Evolutionary conservation across 1,140 invertebrate species (phyloP), one percentile per base, ranked within the genome.

Genomic region (Tenebrio molitor): DNA sequence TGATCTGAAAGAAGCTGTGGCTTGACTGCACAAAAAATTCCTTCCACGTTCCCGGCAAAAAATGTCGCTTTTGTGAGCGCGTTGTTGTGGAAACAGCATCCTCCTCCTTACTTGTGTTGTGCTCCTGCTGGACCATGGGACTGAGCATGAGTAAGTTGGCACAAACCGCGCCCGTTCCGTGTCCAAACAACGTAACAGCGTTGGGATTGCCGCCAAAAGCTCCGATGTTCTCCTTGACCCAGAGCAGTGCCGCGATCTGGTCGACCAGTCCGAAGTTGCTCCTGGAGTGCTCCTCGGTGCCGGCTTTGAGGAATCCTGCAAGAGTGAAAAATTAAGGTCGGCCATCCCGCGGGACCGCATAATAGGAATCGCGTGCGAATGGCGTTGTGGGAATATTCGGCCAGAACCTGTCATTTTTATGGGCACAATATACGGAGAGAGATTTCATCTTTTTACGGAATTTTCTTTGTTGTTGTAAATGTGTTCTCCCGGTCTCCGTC

Each of bases 131-230:
- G 10, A 81, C 74, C 77, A 95, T 91, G 0, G 94, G 95, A 44
- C 95, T 96, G 12, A 96, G 87, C 86, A 95, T 92, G 34, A 97
- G 86, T 69, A 95, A 90, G 84, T 95, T 97, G 62, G 95, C 92
- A 79, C 95, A 95, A 23, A 94, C 94, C 0, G 96, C 96, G 0
- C 97, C 97, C 0, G 95, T 97, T 42, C 94, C 95, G 80, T 98
- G 96, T 0, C 97, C 97, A 84, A 98, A 91, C 10, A 99, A 81
- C 0, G 97, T 99, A 1, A 99, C 92, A 0, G 86, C 88, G 19
- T 85, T 85, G 0, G 91, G 89, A 85, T 98, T 92, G 0, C 97
- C 97, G 10, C 95, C 94, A 79, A 99, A 90, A 78, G 91, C 89
- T 23, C 86, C 88, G 73, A 94, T 91, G 85, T 97, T 93, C 81